phyloP scores from a whole-genome alignment of 2,888 invertebrate genomes.

The Dynastes maya region DNA sequence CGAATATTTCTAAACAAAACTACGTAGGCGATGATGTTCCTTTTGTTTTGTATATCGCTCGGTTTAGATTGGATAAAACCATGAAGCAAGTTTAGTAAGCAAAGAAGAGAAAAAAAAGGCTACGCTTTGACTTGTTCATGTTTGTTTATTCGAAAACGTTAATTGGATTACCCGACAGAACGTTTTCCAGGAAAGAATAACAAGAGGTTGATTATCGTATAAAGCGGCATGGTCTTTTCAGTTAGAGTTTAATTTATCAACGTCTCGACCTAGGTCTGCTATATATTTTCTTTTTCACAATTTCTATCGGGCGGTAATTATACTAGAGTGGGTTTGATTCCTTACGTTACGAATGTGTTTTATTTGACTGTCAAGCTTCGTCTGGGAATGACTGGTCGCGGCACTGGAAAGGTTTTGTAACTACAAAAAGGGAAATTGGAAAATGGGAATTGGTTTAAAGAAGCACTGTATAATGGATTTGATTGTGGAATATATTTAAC shows the following conservation, averaged over 20 bases:
- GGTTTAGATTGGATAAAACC: not conserved
- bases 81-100: not conserved
- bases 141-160: not conserved
- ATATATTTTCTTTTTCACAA: not conserved
- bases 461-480: too few relatives aligned
- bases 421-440: not conserved
- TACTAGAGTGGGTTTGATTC: not conserved
- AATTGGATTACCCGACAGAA: not conserved
- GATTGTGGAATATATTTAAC: too few relatives aligned
- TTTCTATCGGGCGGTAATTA: slow-evolving; percentile 16
- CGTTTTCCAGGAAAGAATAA: not conserved
- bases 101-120: too few relatives aligned
- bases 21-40: not conserved
- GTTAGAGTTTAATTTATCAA: slow-evolving; percentile 29
- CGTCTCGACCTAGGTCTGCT: slow-evolving; percentile 13
- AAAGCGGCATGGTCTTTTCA: not conserved
- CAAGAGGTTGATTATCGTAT: not conserved
- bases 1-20: not conserved
- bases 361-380: not conserved
- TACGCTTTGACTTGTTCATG: not conserved
- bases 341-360: not conserved
- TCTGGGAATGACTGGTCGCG: not conserved
- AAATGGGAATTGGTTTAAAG: too few relatives aligned
- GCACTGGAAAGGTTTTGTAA: not conserved
- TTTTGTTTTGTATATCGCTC: not conserved